Conservation (phyloP, 2,113 vertebrate genomes). For the Isichthys henryi region DNA sequence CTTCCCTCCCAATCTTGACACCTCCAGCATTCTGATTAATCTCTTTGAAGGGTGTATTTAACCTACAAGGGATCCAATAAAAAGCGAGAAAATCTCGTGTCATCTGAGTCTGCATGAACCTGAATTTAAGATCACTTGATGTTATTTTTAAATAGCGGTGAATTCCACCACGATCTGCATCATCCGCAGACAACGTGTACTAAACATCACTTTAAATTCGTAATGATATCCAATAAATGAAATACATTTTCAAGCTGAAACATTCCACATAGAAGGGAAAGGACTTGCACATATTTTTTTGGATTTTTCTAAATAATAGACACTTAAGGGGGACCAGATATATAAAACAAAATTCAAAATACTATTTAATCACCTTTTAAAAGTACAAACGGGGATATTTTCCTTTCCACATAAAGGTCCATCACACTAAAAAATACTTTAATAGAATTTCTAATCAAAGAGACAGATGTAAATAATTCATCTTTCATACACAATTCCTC, state of each 20-base stretch:
- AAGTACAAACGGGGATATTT: neutral
- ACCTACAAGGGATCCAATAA: neutral
- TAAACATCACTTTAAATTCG: neutral
- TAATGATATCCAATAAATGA: neutral
- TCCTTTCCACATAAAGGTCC: neutral
- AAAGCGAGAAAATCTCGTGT: neutral
- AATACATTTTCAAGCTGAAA: neutral
- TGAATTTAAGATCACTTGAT: neutral
- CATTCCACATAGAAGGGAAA: neutral
- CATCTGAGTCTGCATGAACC: neutral
- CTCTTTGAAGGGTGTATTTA: neutral
- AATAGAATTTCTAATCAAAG: neutral
- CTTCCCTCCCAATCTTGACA: neutral
- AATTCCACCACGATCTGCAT: neutral
- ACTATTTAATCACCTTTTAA: neutral
- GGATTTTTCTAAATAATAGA: neutral
- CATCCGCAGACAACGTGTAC: neutral
- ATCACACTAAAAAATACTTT: neutral
- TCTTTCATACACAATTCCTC: neutral
- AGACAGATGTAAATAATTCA: neutral
- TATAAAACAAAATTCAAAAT: neutral
- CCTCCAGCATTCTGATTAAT: conserved; percentile 4
- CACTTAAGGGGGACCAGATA: neutral
- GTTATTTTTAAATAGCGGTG: neutral
- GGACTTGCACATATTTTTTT: neutral